Base-by-base conservation (phyloP, 1,140 invertebrate species). In the Panulirus ornatus region DNA sequence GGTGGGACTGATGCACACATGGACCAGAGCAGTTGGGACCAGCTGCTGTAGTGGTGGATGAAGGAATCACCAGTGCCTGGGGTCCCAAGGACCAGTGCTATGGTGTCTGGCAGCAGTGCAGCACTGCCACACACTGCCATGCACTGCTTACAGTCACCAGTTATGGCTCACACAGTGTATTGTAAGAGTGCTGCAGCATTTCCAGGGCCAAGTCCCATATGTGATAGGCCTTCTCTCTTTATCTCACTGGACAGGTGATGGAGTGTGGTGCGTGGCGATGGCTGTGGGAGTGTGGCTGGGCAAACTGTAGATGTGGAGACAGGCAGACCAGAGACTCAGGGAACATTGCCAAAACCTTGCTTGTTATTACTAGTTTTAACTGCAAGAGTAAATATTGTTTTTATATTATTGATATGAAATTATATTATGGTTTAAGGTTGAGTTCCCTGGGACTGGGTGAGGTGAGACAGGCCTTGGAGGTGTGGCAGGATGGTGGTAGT, bases 201-300 rank as follows among this genome's bases (percentile, higher is more conserved):
- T 90, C 88, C 88, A 90, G 88, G 88, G 88, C 88, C 88, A 90
- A 90, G 88, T 90, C 88, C 88, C 88, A 90, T 85, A 84, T 90
- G 88, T 90, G 88, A 90, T 90, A 90, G 88, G 88, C 88, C 88
- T 90, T 90, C 88, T 89, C 71, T 89, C 79, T 89, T 30, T 76
- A 75, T 87, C 78, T 89, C 79, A 89, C 70, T 83, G 71, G 58
- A 89, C 88, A 82, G 71, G 88, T 89, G 88, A 89, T 89, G 88
- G 79, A 89, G 88, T 89, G 79, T 89, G 85, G 85, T 87, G 88
- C 47, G 71, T 83, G 88, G 79, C 88, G 70, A 75, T 89, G 79
- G 79, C 88, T 89, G 88, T 82, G 88, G 85, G 81, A 84, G 81
- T 89, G 79, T 89, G 88, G 88, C 88, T 89, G 88, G 88, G 88